A percentile compares a stretch with the other conserved stretches of the same genome.
Evolutionary conservation across 2,888 invertebrate species (phyloP).

Genomic region (Athalia circularis): DNA sequence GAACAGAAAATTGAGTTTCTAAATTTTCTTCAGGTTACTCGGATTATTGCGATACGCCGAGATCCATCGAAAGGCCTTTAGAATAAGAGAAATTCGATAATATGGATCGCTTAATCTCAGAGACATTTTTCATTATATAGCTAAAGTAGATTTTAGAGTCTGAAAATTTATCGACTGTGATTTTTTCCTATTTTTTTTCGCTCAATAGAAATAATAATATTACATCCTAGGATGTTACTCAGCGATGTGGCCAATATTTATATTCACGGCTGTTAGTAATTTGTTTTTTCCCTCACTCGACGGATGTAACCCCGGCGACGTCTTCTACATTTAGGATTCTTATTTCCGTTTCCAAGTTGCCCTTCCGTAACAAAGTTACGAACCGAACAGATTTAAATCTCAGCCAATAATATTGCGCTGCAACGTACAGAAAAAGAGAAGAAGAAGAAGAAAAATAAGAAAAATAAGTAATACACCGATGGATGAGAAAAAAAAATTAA

Average conservation of each 20-base stretch:
- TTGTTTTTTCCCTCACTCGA: constrained; percentile 60
- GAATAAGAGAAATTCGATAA: background rate
- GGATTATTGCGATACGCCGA: too few species aligned
- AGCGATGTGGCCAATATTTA: constrained; percentile 60
- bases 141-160: constrained; percentile 35
- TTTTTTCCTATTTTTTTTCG: background rate
- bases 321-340: constrained; percentile 47
- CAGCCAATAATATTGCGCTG: background rate
- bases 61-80: background rate
- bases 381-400: background rate
- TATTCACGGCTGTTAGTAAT: constrained; percentile 57
- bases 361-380: constrained; percentile 52
- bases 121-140: constrained; percentile 25
- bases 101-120: background rate
- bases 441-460: background rate
- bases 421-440: background rate
- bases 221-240: constrained; percentile 40
- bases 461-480: background rate
- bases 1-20: too few species aligned
- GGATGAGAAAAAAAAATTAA: background rate
- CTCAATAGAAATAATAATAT: constrained; percentile 41
- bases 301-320: constrained; percentile 54
- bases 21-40: too few species aligned
- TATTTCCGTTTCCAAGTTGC: constrained; percentile 50
- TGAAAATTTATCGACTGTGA: constrained; percentile 49